A percentile compares a stretch with the other conserved stretches of the same genome.
These are phyloP conservation scores for Nemopilema nomurai DNA, from an alignment of 30 jellyfish, hydroid and myxozoan species.

Conservation along the genomic window DNA sequence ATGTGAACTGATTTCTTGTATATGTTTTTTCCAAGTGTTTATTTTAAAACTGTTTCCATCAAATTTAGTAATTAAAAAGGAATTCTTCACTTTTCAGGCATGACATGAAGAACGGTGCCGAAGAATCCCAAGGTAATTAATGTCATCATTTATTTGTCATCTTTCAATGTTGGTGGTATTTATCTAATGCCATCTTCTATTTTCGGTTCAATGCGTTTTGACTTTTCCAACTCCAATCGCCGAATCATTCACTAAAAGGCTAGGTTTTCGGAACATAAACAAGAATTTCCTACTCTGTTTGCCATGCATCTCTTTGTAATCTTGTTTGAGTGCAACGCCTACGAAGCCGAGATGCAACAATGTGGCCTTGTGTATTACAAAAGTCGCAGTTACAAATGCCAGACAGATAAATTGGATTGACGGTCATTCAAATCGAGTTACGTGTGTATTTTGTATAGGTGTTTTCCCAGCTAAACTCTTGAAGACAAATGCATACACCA, in stretches of 20 bases:
- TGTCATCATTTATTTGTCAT: neutral
- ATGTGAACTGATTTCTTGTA: neutral
- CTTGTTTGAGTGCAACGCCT: neutral
- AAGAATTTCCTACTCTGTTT: neutral
- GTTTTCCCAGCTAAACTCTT: neutral
- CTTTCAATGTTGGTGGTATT: neutral
- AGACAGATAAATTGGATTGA: neutral
- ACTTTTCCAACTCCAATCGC: no score
- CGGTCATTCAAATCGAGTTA: neutral
- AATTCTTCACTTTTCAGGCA: slow-evolving; percentile 18
- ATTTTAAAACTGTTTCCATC: no score
- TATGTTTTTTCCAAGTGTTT: neutral
- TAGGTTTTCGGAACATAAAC: neutral
- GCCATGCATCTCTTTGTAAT: neutral
- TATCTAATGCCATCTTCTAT: no score
- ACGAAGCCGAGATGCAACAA: neutral
- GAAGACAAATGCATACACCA: neutral
- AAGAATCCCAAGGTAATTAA: slow-evolving; percentile 70
- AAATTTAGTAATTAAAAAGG: neutral
- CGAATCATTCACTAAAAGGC: neutral
- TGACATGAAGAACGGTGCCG: slow-evolving; percentile 68
- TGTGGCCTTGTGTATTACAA: neutral
- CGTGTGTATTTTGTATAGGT: neutral
- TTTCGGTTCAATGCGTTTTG: no score
- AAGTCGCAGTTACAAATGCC: neutral